Evolutionary conservation across 2,797 vertebrate species (phyloP).

Genomic region (Argyrosomus regius): DNA sequence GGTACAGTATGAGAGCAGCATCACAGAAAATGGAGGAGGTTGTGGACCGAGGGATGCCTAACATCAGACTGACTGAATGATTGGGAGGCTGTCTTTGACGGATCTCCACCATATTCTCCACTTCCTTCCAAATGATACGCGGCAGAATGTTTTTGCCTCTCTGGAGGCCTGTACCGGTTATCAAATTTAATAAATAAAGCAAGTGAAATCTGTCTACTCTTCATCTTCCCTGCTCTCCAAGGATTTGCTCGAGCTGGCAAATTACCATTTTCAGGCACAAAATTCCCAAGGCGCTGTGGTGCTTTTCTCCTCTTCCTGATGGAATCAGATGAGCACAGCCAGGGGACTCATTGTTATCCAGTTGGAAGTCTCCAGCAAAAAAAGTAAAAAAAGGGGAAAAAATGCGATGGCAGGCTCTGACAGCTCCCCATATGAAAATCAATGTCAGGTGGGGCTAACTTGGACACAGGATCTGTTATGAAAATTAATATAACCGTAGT

Average conservation of each 20-base stretch:
- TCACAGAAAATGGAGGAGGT: conserved; percentile 35
- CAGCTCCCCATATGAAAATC: conserved; percentile 73
- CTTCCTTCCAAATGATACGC: conserved; percentile 69
- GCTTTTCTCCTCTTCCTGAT: conserved; percentile 82
- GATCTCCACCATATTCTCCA: conserved; percentile 63
- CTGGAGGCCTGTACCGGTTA: conserved; percentile 84
- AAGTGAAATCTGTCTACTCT: conserved; percentile 85
- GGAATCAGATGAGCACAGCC: conserved; percentile 82
- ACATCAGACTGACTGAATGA: conserved; percentile 68
- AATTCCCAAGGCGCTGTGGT: conserved; percentile 75
- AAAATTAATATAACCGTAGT: conserved; percentile 36
- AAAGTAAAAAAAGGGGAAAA: conserved; percentile 50
- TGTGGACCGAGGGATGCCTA: conserved; percentile 52
- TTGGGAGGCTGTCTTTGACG: conserved; percentile 65
- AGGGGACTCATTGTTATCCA: conserved; percentile 81
- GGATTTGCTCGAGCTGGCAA: conserved; percentile 82
- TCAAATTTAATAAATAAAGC: conserved; percentile 88
- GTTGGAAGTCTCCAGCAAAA: conserved; percentile 69
- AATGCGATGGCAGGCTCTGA: conserved; percentile 69
- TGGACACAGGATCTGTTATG: conserved; percentile 49
- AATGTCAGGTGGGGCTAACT: conserved; percentile 46
- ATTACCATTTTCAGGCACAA: conserved; percentile 84
- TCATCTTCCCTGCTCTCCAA: conserved; percentile 82
- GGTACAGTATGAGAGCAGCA: conserved; percentile 1
- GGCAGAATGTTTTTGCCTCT: conserved; percentile 77